Evolutionary conservation across 2,113 vertebrate genomes (phyloP), one percentile per base, ranked within the genome.

Genomic region (Scophthalmus maximus): DNA sequence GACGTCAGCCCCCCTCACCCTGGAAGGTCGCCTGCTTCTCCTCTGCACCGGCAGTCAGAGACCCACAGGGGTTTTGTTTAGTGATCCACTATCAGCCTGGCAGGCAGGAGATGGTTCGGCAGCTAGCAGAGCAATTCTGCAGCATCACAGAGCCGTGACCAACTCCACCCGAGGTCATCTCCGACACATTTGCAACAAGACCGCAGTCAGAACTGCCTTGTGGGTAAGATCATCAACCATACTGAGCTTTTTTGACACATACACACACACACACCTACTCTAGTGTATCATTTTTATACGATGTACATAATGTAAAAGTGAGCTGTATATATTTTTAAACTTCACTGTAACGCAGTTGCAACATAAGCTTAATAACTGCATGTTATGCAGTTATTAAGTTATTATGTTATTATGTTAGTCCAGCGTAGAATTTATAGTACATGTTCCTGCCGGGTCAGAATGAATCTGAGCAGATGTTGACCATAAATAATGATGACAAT

Each of bases 51-150:
- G 53, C 44, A 71, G 22, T 60, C 38, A 63, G 9, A 50, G 38
- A 55, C 55, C 68, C 72, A 38, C 46, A 72, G 44, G 68, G 56
- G 27, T 38, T 72, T 47, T 71, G 55, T 73, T 65, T 66, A 57
- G 59, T 73, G 64, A 73, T 61, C 63, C 60, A 22, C 36, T 49
- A 11, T 18, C 14, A 29, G 29, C 25, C 75, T 44, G 55, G 25
- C 44, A 63, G 52, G 56, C 67, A 47, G 17, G n/a, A 10, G 34
- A 7, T 1, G 22, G 32, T 25, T 50, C 4, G 20, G 67, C 20
- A 75, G 67, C 61, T 46, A 47, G 70, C 32, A 22, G 53, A 60
- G 65, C 23, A 42, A 25, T 64, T 46, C 71, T 64, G 59, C 29
- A 36, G 38, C 34, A 60, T 42, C 52, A 40, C 60, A 64, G 42